Percentiles rank a stretch among this genome's conserved stretches.
Evolutionary conservation across 2,113 vertebrate species (phyloP).

Genomic region (Smithornis capensis): DNA sequence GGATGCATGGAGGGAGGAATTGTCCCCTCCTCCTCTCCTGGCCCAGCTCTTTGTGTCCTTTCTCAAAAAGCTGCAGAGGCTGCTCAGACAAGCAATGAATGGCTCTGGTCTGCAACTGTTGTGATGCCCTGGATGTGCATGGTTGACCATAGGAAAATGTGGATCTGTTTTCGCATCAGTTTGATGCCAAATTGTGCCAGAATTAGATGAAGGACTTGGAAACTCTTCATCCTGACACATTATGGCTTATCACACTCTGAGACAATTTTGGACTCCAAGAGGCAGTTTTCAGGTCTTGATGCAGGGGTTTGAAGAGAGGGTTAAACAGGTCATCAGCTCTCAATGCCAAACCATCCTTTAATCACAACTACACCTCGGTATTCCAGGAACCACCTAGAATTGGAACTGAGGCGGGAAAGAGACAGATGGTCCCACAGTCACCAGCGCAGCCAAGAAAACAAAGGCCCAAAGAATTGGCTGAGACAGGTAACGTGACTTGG

Average conservation of each 20-base stretch:
- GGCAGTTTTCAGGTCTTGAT: neutral
- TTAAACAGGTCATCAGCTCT: neutral
- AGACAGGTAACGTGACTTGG: constrained; percentile 60
- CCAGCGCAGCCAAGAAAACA: constrained; percentile 25
- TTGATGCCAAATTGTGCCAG: neutral
- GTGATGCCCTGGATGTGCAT: fast-evolving
- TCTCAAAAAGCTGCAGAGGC: neutral
- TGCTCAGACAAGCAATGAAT: neutral
- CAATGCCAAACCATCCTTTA: neutral
- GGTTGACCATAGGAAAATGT: neutral
- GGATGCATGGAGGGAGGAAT: fast-evolving
- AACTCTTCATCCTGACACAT: neutral
- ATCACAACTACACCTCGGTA: neutral
- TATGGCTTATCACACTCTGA: fast-evolving
- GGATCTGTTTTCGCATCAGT: neutral
- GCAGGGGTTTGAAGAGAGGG: neutral
- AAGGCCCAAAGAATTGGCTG: constrained; percentile 58
- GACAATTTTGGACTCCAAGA: neutral
- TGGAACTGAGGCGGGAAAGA: constrained; percentile 81
- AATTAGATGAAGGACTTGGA: fast-evolving
- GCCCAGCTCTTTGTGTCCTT: neutral
- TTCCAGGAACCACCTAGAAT: constrained; percentile 81
- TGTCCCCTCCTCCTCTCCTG: neutral
- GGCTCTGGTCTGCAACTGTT: neutral
- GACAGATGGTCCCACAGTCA: constrained; percentile 69